A percentile compares a stretch with the other conserved stretches of the same genome.
Evolutionary conservation across 64 coral and sea anemone genomes (phyloP).

Genomic region (Actinia equina): DNA sequence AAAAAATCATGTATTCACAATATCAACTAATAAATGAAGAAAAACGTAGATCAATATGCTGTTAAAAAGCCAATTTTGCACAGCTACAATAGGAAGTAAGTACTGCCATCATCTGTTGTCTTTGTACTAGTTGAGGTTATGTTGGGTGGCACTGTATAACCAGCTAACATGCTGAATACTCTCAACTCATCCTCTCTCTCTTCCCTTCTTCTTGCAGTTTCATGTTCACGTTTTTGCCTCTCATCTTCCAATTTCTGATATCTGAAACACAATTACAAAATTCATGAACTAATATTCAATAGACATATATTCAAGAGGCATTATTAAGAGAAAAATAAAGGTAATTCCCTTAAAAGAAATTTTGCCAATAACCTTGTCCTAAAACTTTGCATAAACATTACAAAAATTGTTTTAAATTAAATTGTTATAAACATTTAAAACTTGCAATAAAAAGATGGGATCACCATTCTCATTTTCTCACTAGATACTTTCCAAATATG

Average conservation of each 20-base stretch:
- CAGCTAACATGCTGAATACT: constrained; percentile 11
- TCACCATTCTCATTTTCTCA: too few species aligned
- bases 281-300: too few species aligned
- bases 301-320: neutral
- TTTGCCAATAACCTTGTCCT: too few species aligned
- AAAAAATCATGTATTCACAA: neutral
- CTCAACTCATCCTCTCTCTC: neutral
- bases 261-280: neutral
- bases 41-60: neutral
- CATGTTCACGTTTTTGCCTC: neutral
- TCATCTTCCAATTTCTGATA: constrained; percentile 11
- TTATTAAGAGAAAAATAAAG: too few species aligned
- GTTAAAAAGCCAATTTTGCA: neutral
- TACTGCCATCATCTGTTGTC: neutral
- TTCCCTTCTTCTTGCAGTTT: constrained; percentile 4
- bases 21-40: neutral
- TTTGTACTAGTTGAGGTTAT: neutral
- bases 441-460: too few species aligned
- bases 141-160: neutral
- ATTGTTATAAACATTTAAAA: too few species aligned
- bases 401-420: too few species aligned
- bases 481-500: too few species aligned
- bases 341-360: too few species aligned
- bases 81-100: neutral
- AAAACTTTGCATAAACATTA: too few species aligned